Evolutionary conservation across 2,113 vertebrate species (phyloP).

Genomic region (Paraplagusia blochii): DNA sequence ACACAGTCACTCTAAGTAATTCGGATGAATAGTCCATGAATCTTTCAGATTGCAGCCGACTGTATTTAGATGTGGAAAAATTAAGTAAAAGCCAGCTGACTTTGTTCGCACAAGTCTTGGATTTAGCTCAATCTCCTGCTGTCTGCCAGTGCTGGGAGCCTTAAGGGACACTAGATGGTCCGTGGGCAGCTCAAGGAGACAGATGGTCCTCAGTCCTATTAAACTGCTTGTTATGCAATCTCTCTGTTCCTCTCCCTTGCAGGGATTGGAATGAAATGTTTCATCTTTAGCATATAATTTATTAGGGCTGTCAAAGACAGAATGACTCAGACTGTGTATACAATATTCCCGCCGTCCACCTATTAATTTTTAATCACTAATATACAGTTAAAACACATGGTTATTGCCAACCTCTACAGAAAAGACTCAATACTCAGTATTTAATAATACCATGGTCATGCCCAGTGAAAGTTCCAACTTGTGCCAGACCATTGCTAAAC

Average conservation of each 20-base stretch:
- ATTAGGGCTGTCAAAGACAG: no score
- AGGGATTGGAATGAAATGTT: constrained; percentile 5
- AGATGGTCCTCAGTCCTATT: constrained; percentile 53
- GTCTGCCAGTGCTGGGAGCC: constrained; percentile 37
- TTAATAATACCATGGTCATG: no score
- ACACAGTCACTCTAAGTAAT: no score
- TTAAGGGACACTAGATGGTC: constrained; percentile 31
- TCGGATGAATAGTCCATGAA: no score
- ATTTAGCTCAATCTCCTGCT: constrained; percentile 6
- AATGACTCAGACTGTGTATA: no score
- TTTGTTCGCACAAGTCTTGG: constrained; percentile 6
- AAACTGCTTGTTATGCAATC: constrained; percentile 41
- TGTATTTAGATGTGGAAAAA: constrained; percentile 1
- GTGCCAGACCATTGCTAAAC: no score
- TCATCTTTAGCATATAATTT: neutral
- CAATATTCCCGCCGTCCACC: no score
- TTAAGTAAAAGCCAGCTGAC: constrained; percentile 10
- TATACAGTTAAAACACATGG: no score
- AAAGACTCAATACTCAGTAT: no score
- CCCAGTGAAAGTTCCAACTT: no score
- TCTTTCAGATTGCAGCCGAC: neutral
- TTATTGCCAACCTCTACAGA: no score
- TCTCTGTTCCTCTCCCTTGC: constrained; percentile 16
- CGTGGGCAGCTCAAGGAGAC: constrained; percentile 46
- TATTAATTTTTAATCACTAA: no score